phyloP scores from a whole-genome alignment of 37 sponge, comb jelly and placozoan genomes.

The Eunapius fragilis region DNA sequence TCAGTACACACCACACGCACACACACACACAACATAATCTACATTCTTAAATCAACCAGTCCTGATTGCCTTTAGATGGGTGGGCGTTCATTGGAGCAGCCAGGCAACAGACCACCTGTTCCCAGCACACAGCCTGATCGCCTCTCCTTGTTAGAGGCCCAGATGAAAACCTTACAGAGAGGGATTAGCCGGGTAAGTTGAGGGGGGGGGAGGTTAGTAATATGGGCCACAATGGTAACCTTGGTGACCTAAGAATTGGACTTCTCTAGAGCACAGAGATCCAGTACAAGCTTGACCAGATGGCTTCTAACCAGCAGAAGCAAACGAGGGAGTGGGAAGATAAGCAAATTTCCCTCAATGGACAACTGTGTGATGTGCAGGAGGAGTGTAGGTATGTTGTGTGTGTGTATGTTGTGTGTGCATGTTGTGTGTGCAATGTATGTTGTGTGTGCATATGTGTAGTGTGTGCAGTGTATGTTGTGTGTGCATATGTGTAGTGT shows the following conservation, averaged over 20 bases:
- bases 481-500: too few relatives aligned
- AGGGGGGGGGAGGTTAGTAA: neutral
- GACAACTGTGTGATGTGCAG: conserved; percentile 21
- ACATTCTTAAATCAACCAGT: neutral
- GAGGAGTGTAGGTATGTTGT: conserved; percentile 47
- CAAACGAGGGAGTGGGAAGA: conserved; percentile 42
- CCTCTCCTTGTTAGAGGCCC: conserved; percentile 4
- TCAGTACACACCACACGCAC: neutral
- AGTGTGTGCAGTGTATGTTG: neutral
- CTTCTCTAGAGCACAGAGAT: neutral
- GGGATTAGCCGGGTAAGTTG: neutral
- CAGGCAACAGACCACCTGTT: neutral
- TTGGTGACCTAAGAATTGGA: too few relatives aligned
- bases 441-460: neutral
- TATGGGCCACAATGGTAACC: too few relatives aligned
- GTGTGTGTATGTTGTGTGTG: conserved; percentile 31
- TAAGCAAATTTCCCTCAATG: conserved; percentile 16
- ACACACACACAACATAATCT: neutral
- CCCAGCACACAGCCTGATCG: neutral
- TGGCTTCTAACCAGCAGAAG: conserved; percentile 13
- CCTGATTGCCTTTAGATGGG: neutral
- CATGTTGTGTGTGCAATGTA: neutral
- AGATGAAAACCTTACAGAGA: conserved; percentile 2
- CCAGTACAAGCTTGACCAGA: conserved; percentile 15
- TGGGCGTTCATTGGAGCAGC: neutral